phyloP scores from a whole-genome alignment of 2,113 vertebrate genomes.

The Crypturellus undulatus region DNA sequence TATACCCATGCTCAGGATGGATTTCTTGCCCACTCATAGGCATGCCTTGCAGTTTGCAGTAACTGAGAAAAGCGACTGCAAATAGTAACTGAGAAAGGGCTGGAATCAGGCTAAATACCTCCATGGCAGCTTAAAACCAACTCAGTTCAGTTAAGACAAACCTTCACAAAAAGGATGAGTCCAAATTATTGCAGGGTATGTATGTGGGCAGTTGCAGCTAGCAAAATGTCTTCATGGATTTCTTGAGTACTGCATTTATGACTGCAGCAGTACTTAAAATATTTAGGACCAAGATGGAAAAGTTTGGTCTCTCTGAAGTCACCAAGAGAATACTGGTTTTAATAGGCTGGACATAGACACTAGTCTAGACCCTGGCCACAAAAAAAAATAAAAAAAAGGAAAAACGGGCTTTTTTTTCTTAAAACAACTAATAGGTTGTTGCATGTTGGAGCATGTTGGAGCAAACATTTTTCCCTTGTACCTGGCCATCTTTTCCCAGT shows the following conservation, averaged over 20 bases:
- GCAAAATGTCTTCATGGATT: background rate
- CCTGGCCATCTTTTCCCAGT: background rate
- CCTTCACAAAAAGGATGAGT: background rate
- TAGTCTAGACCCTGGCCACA: background rate
- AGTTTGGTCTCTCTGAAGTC: background rate
- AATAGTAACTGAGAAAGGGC: conserved; percentile 21
- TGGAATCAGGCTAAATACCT: background rate
- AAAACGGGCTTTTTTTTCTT: background rate
- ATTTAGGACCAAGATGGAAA: background rate
- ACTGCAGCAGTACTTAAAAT: background rate
- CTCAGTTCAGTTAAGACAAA: background rate
- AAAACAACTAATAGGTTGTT: background rate
- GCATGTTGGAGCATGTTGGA: too few species aligned
- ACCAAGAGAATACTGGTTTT: background rate
- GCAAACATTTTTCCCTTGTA: background rate
- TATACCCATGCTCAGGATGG: background rate
- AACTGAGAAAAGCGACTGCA: conserved; percentile 15
- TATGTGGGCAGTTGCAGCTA: background rate
- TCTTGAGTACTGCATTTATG: background rate
- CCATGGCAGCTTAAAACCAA: background rate
- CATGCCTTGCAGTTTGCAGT: background rate
- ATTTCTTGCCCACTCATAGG: background rate
- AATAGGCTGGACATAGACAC: background rate
- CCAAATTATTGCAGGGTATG: background rate
- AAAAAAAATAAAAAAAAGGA: background rate